Conservation (phyloP, 2,888 invertebrate species). For the Cryptocephalus primarius region DNA sequence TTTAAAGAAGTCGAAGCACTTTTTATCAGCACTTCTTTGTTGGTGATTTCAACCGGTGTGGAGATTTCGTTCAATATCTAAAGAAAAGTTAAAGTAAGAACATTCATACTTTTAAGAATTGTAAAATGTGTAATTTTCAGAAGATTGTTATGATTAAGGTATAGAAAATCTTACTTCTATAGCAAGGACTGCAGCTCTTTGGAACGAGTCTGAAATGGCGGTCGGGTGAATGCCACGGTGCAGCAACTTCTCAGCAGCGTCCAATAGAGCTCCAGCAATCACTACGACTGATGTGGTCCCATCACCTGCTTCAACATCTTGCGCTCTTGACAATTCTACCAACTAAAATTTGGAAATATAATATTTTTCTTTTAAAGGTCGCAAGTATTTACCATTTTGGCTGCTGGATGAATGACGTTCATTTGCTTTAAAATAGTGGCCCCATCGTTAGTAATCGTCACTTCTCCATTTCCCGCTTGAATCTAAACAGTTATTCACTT, state of each 20-base stretch:
- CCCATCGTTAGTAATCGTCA: conserved; percentile 99
- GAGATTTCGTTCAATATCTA: conserved; percentile 72
- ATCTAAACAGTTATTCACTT: conserved; percentile 48
- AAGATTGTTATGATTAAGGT: neutral
- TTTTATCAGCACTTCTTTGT: conserved; percentile 79
- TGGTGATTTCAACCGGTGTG: conserved; percentile 71
- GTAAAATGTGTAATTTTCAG: too few species aligned
- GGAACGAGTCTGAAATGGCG: conserved; percentile 93
- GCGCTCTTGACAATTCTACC: conserved; percentile 95
- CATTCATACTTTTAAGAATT: neutral
- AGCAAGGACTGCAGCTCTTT: conserved; percentile 68
- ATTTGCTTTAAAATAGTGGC: conserved; percentile 99
- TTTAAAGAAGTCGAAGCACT: conserved; percentile 97
- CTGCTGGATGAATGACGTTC: conserved; percentile 96
- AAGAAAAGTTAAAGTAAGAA: conserved; percentile 7
- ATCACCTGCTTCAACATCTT: conserved; percentile 98
- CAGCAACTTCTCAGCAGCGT: conserved; percentile 86
- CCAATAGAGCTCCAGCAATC: conserved; percentile 89
- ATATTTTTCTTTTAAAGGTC: neutral
- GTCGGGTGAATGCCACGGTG: conserved; percentile 96
- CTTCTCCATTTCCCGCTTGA: conserved; percentile 93
- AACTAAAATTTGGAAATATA: conserved; percentile 45
- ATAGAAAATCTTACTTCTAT: conserved; percentile 38
- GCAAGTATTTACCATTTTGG: conserved; percentile 74
- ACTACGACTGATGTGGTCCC: conserved; percentile 98